Conservation (phyloP, 2,797 vertebrate species). For the Tauraco hartlaubi region DNA sequence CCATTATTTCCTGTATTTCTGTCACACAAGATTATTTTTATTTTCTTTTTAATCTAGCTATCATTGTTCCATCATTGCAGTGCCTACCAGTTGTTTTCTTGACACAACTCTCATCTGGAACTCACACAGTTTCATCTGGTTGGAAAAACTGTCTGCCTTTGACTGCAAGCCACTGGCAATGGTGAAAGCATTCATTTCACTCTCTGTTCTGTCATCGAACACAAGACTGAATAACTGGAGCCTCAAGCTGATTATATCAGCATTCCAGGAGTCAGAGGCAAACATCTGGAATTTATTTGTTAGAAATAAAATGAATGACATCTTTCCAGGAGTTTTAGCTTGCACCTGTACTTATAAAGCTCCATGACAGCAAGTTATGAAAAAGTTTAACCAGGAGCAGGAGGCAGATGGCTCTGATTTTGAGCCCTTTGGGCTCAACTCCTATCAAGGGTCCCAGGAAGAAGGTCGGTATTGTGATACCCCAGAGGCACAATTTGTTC, state of each 20-base stretch:
- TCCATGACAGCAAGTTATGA: background rate
- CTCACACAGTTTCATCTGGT: background rate
- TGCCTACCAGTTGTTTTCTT: background rate
- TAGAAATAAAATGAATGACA: constrained; percentile 17
- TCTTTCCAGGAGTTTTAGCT: constrained; percentile 25
- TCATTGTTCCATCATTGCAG: background rate
- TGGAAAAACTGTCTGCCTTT: background rate
- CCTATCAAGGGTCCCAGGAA: background rate
- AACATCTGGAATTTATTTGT: constrained; percentile 57
- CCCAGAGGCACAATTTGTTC: background rate
- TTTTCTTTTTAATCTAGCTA: constrained; percentile 5
- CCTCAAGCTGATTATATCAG: background rate
- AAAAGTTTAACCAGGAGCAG: constrained; percentile 4
- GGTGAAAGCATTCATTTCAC: background rate
- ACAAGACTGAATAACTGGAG: background rate
- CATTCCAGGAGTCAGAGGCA: background rate
- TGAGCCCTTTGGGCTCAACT: background rate
- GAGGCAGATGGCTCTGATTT: background rate
- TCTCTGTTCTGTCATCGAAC: background rate
- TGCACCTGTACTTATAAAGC: constrained; percentile 46
- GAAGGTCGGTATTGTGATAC: background rate
- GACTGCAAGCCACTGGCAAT: background rate
- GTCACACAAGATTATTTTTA: background rate
- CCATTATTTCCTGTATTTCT: background rate
- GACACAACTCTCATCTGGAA: background rate